Conservation (phyloP, 2,888 invertebrate species). For the Eurytoma adleriae region DNA sequence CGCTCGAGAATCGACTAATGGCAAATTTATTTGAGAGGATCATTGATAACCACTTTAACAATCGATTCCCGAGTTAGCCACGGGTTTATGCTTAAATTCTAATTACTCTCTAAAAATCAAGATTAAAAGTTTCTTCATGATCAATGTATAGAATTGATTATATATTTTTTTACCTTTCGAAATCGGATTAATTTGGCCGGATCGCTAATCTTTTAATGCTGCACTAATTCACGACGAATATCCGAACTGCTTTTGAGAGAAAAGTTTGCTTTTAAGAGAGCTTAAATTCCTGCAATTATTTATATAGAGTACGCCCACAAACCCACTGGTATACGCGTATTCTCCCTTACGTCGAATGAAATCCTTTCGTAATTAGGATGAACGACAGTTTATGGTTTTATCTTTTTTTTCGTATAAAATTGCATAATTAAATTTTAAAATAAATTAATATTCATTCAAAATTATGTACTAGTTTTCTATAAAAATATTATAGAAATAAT, state of each 20-base stretch:
- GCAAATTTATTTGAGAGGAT: slow-evolving; percentile 16
- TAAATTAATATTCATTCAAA: no score
- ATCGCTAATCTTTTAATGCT: neutral
- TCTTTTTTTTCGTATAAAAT: neutral
- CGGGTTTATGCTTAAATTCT: neutral
- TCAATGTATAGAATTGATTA: neutral
- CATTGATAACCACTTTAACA: slow-evolving; percentile 10
- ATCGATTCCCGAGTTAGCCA: neutral
- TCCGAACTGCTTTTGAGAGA: neutral
- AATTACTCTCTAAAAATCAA: no score
- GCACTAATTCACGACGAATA: neutral
- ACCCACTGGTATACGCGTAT: slow-evolving; percentile 17
- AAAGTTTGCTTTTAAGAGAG: neutral
- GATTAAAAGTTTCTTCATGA: no score
- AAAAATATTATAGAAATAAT: no score
- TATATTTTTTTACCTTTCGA: neutral
- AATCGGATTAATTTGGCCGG: no score
- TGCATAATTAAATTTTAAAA: neutral
- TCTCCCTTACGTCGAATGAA: neutral
- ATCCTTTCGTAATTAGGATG: neutral
- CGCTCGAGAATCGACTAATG: slow-evolving; percentile 6
- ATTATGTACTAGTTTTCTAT: no score
- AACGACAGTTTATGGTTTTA: neutral
- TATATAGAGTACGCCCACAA: neutral
- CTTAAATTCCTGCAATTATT: neutral